Evolutionary conservation across 2,113 vertebrate species (phyloP), one percentile per base, ranked within the genome.

Genomic region (Albula goreensis): DNA sequence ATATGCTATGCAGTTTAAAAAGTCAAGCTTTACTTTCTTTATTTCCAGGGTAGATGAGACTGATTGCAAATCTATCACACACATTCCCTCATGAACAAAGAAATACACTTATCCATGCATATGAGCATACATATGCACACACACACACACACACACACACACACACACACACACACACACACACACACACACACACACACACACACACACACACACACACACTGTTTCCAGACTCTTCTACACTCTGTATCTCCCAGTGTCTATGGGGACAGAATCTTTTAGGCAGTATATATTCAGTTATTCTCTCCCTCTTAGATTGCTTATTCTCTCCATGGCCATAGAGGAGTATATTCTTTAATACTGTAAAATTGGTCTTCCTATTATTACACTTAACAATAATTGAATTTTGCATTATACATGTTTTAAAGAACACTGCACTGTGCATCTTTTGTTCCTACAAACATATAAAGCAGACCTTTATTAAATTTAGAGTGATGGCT

Each of bases 131-230:
- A 48, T 25, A 78, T 25, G 41, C 48, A 78, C 13, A 78, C 48
- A 48, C 25, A 78, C 25, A 50, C 19, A 78, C 77, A 78, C 48
- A 78, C 48, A 78, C 48, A 48, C 25, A 78, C 25, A 78, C 77
- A 78, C 48, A 78, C 48, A 78, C 48, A 48, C 25, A 78, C 25
- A 78, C 77, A 78, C 48, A 78, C 48, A 78, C 48, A 48, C 25
- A 78, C 25, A n/a, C 11, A 50, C 17, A 31, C 17, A 41, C 41
- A 41, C 31, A 7, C 49, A 41, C 49, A 31, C 79, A 78, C 74
- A 78, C 74, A 78, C 77, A 78, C 77, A 78, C 48, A 48, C 77
- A 78, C 77, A 78, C 48, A 78, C 48, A 78, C 48, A 48, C 25
- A 78, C 25, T 13, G 31, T 41, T 41, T 41, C 31, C 31, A 41